Evolutionary conservation across 2,797 vertebrate species (phyloP).

Genomic region (Sciaenops ocellatus): DNA sequence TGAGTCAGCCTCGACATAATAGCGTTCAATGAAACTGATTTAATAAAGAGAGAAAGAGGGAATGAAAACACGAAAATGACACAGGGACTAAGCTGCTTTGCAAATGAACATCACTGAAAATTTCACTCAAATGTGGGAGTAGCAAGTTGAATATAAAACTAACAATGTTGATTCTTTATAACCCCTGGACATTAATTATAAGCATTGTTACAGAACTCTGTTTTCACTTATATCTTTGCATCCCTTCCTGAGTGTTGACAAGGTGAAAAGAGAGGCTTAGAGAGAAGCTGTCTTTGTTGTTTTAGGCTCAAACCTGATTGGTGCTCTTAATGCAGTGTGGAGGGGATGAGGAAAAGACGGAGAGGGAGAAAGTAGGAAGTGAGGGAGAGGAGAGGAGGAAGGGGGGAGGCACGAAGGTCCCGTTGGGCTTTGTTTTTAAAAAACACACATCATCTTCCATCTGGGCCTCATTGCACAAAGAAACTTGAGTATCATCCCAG

Average conservation of each 20-base stretch:
- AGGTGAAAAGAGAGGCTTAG: constrained; percentile 32
- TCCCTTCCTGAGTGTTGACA: constrained; percentile 14
- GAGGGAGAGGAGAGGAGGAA: background rate
- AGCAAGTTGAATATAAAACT: constrained; percentile 13
- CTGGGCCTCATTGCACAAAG: constrained; percentile 74
- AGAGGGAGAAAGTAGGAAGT: constrained; percentile 33
- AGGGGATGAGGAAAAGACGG: constrained; percentile 52
- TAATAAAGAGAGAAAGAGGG: constrained; percentile 35
- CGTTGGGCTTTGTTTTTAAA: constrained; percentile 58
- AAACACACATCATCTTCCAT: constrained; percentile 75
- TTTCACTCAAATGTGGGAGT: background rate
- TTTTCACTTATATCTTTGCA: constrained; percentile 5
- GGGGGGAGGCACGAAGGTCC: constrained; percentile 21
- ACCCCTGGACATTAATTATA: constrained; percentile 8
- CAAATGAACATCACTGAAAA: constrained; percentile 36
- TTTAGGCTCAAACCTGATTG: constrained; percentile 50
- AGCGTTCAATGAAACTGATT: constrained; percentile 50
- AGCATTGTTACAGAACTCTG: constrained; percentile 21
- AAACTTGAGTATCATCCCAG: constrained; percentile 72
- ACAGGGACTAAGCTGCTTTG: constrained; percentile 45
- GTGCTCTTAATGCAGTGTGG: constrained; percentile 29
- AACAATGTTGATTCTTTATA: constrained; percentile 12
- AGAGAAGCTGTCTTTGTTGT: constrained; percentile 34
- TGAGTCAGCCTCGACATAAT: constrained; percentile 52
- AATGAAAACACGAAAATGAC: constrained; percentile 21